A percentile compares a stretch with the other conserved stretches of the same genome.
phyloP scores from a whole-genome alignment of 2,113 vertebrate genomes.

The Austrofundulus limnaeus region DNA sequence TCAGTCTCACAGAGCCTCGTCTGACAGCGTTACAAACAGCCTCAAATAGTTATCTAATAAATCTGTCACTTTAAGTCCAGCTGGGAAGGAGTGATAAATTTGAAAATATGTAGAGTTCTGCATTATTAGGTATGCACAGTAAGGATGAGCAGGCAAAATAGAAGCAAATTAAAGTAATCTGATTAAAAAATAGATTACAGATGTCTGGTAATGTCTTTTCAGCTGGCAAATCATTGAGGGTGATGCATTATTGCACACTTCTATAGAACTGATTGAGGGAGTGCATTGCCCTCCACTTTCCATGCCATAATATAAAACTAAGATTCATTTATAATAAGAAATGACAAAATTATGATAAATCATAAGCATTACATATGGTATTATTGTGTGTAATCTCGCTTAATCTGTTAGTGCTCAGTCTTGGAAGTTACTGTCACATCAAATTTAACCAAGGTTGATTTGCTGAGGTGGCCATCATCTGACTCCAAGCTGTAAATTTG shows the following conservation, averaged over 20 bases:
- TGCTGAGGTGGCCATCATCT: too few species aligned
- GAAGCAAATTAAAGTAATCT: slow-evolving; percentile 51
- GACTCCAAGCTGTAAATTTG: too few species aligned
- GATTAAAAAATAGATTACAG: slow-evolving; percentile 50
- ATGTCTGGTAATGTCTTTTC: slow-evolving; percentile 54
- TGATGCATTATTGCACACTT: neutral
- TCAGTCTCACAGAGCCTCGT: slow-evolving; percentile 46
- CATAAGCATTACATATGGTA: too few species aligned
- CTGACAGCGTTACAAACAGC: slow-evolving; percentile 39
- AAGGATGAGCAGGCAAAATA: slow-evolving; percentile 36
- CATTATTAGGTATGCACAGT: slow-evolving; percentile 50
- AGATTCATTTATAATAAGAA: too few species aligned
- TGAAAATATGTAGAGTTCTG: slow-evolving; percentile 22
- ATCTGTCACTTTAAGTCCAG: slow-evolving; percentile 69
- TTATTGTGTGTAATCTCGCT: too few species aligned
- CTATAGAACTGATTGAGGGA: too few species aligned
- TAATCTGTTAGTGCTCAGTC: too few species aligned
- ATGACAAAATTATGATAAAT: too few species aligned
- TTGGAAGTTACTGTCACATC: too few species aligned
- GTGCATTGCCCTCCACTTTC: too few species aligned
- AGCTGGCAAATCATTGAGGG: neutral
- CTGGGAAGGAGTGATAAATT: slow-evolving; percentile 64
- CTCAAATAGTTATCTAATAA: slow-evolving; percentile 68
- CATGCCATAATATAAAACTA: too few species aligned
- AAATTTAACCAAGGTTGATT: too few species aligned